These are phyloP conservation scores for Aix galericulata DNA, from an alignment of 2,113 vertebrate genomes.

Conservation along the genomic window DNA sequence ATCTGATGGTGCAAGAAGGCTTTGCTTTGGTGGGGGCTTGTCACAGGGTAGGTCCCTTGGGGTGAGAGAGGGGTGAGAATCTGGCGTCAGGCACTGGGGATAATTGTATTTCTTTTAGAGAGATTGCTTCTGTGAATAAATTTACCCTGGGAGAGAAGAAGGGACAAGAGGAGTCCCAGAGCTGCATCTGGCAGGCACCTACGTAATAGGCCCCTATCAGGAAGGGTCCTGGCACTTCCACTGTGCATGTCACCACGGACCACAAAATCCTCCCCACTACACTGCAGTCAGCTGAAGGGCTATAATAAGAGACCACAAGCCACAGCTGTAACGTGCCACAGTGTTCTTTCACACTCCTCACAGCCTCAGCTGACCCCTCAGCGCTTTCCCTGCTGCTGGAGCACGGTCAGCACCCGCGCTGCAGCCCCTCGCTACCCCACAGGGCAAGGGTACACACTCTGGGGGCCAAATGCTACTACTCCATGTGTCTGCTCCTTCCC, in stretches of 20 bases:
- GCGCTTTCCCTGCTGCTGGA: background rate
- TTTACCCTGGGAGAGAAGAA: background rate
- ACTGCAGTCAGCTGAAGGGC: conserved; percentile 3
- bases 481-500: background rate
- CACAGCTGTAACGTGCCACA: background rate
- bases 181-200: background rate
- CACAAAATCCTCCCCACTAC: conserved; percentile 32
- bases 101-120: background rate
- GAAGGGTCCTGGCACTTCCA: background rate
- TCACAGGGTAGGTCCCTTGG: background rate
- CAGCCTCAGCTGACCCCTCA: background rate
- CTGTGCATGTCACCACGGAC: background rate
- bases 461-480: background rate
- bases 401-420: background rate
- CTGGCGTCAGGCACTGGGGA: background rate
- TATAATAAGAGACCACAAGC: conserved; percentile 31
- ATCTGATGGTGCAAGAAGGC: background rate
- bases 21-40: background rate
- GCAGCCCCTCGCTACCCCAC: rapidly evolving
- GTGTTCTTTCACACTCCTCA: background rate
- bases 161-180: background rate
- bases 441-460: background rate
- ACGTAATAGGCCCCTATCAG: background rate
- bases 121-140: background rate
- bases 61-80: background rate